phyloP scores from a whole-genome alignment of 2,888 invertebrate genomes.

The Eupithecia subumbrata region DNA sequence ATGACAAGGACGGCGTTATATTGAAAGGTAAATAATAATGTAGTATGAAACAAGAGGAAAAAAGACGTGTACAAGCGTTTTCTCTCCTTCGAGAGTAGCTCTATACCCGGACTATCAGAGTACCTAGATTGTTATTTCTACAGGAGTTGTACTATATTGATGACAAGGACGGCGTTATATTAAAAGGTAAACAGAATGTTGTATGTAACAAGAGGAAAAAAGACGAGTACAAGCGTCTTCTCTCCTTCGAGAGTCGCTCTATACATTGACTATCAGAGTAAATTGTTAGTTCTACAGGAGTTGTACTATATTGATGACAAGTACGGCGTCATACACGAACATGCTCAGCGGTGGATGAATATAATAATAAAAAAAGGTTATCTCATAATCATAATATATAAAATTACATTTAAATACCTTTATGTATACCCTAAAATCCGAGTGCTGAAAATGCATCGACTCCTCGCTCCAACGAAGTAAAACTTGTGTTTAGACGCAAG shows the following conservation, averaged over 20 bases:
- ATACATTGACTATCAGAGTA: conserved; percentile 94
- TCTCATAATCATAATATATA: too few relatives aligned
- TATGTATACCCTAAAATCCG: too few relatives aligned
- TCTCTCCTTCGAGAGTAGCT: conserved; percentile 91
- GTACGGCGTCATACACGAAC: conserved; percentile 69
- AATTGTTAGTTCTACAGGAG: conserved; percentile 89
- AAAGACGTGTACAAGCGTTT: conserved; percentile 88
- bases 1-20: conserved; percentile 77
- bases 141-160: conserved; percentile 87
- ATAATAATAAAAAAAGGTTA: too few relatives aligned
- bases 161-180: conserved; percentile 77
- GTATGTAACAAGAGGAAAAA: conserved; percentile 57
- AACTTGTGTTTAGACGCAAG: too few relatives aligned
- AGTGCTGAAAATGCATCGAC: too few relatives aligned
- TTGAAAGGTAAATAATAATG: conserved; percentile 61
- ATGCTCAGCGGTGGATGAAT: too few relatives aligned
- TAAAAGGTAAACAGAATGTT: too few relatives aligned
- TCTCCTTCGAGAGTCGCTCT: conserved; percentile 93
- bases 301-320: conserved; percentile 85
- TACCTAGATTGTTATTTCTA: conserved; percentile 89
- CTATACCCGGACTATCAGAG: conserved; percentile 96
- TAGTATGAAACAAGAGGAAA: not conserved
- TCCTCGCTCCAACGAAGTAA: too few relatives aligned
- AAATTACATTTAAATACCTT: too few relatives aligned
- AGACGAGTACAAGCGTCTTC: conserved; percentile 87